phyloP scores from a whole-genome alignment of 2,797 vertebrate genomes.

The Falco concolor region DNA sequence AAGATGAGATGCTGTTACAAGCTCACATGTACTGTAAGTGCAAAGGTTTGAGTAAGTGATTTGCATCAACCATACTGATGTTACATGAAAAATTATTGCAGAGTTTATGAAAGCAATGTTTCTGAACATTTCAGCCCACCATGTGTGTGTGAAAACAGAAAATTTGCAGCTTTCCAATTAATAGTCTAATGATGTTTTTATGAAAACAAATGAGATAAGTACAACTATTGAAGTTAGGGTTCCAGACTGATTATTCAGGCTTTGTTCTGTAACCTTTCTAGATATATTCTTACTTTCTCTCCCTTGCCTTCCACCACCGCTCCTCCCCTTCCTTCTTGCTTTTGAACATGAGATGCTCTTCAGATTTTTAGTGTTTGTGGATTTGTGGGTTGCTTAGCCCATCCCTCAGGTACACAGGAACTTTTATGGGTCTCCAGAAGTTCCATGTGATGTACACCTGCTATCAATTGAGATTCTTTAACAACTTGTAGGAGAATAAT shows the following conservation, averaged over 20 bases:
- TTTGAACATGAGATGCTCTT: neutral
- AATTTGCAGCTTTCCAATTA: neutral
- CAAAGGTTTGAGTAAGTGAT: neutral
- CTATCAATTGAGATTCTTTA: neutral
- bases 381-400: neutral
- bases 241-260: constrained; percentile 5
- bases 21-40: fast-evolving
- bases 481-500: neutral
- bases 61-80: neutral
- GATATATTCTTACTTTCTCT: neutral
- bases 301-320: no score
- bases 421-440: neutral
- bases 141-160: neutral
- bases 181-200: constrained; percentile 22
- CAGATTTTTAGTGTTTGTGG: neutral
- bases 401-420: neutral
- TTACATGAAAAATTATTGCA: neutral
- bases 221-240: neutral
- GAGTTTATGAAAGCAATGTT: neutral
- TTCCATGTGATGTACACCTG: neutral
- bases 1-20: neutral
- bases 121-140: neutral
- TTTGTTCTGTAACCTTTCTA: constrained; percentile 2
- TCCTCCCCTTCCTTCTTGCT: neutral
- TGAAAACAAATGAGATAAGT: constrained; percentile 13